These are phyloP conservation scores for Nemurella pictetii DNA, from an alignment of 2,888 invertebrate species.

Conservation along the genomic window DNA sequence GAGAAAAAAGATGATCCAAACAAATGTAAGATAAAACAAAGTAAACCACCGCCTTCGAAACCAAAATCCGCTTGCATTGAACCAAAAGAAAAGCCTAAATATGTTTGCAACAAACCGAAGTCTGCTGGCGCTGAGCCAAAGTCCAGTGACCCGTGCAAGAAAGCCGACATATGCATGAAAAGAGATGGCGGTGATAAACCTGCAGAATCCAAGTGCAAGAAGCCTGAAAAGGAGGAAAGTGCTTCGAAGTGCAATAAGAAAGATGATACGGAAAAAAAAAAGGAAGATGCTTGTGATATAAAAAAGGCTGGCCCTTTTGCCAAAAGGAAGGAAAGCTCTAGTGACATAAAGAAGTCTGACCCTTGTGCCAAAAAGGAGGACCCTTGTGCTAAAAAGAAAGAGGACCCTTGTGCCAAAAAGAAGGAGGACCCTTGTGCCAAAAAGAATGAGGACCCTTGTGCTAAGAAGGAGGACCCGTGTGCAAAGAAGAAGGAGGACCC, in stretches of 20 bases:
- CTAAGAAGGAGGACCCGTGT: too few species aligned
- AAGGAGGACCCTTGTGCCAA: not conserved
- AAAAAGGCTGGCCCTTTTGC: slow-evolving; percentile 5
- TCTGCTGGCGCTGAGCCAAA: not conserved
- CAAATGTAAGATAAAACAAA: too few species aligned
- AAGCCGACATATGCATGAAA: not conserved
- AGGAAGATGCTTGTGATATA: not conserved
- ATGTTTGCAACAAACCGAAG: not conserved
- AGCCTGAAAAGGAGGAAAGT: not conserved
- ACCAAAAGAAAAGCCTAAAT: not conserved
- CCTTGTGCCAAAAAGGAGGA: not conserved
- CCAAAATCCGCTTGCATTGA: not conserved
- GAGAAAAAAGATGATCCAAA: too few species aligned
- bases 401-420: not conserved
- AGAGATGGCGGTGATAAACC: not conserved
- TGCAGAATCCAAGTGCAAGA: not conserved
- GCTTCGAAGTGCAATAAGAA: not conserved
- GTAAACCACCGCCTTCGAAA: too few species aligned
- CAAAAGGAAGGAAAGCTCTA: not conserved
- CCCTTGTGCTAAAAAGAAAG: not conserved
- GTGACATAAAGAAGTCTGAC: not conserved
- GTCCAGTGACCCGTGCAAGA: slow-evolving; percentile 6
- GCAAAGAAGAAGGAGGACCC: not conserved
- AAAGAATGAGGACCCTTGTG: slow-evolving; percentile 3
- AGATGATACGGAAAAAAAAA: not conserved